Evolutionary conservation across 2,888 invertebrate species (phyloP), one percentile per base, ranked within the genome.

Genomic region (Cerastoderma edule): DNA sequence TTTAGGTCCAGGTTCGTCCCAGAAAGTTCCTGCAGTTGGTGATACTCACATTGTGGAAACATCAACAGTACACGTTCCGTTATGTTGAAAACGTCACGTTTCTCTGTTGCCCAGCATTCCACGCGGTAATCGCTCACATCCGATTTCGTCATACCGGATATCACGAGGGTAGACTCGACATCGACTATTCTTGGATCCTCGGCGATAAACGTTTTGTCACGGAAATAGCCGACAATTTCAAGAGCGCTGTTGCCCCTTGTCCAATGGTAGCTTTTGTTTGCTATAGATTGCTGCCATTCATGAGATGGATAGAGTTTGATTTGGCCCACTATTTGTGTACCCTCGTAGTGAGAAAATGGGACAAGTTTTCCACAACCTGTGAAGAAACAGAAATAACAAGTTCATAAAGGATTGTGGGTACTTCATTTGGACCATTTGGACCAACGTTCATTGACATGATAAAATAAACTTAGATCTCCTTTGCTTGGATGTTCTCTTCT

Each of bases 1-100:
- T n/a, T n/a, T n/a, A n/a, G n/a, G n/a, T n/a, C n/a, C n/a, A n/a
- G n/a, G n/a, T n/a, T n/a, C n/a, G n/a, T n/a, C n/a, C n/a, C n/a
- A n/a, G n/a, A n/a, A n/a, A n/a, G n/a, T n/a, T n/a, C n/a, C n/a
- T n/a, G n/a, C n/a, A n/a, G n/a, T n/a, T n/a, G n/a, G 13, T 6
- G 22, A n/a, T n/a, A 57, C 60, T 24, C 39, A 39, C 60, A 8
- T 60, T 35, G 8, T 13, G 60, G 60, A 27, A 60, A 33, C 13
- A 6, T 39, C 5, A 60, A 22, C 39, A 13, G 22, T 22, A 60
- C 60, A 22, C 19, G 39, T 39, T 39, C 24, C 22, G 39, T 60
- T 19, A 35, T 39, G 24, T 39, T 39, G 22, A 2, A 33, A 10
- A 1, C 1, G 1, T 13, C n/a, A 13, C 2, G 8, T 22, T 27